Evolutionary conservation across 2,888 invertebrate genomes (phyloP).

Genomic region (Corbicula japonica): DNA sequence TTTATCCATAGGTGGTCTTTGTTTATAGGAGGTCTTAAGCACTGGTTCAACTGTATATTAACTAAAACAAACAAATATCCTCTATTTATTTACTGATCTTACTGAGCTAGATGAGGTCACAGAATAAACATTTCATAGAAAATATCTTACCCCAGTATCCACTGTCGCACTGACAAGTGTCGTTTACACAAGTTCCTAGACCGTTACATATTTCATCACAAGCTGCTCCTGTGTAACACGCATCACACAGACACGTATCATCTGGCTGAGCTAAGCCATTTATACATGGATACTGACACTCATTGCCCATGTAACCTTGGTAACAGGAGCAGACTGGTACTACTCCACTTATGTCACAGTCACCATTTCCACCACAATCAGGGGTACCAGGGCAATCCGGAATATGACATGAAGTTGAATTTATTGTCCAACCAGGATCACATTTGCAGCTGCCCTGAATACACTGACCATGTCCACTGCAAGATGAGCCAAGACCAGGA

Average conservation of each 20-base stretch:
- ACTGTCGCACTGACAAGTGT: conserved; percentile 71
- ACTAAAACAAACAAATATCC: no score
- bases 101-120: no score
- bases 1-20: no score
- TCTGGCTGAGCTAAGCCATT: conserved; percentile 67
- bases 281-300: conserved; percentile 73
- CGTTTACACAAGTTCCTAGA: conserved; percentile 72
- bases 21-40: no score
- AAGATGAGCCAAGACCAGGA: conserved; percentile 72
- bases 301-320: conserved; percentile 73
- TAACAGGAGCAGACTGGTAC: conserved; percentile 74
- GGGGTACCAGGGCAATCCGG: conserved; percentile 72
- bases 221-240: conserved; percentile 74
- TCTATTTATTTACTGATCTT: no score
- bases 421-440: conserved; percentile 73
- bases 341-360: conserved; percentile 69
- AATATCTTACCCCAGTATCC: conserved; percentile 77
- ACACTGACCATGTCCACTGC: conserved; percentile 75
- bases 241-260: conserved; percentile 70
- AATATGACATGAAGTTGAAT: conserved; percentile 66
- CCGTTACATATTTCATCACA: conserved; percentile 76
- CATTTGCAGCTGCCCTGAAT: conserved; percentile 71
- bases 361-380: conserved; percentile 66
- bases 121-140: neutral
- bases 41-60: no score